Base-by-base conservation (phyloP, 2,113 vertebrate genomes). In the Saccopteryx bilineata region DNA sequence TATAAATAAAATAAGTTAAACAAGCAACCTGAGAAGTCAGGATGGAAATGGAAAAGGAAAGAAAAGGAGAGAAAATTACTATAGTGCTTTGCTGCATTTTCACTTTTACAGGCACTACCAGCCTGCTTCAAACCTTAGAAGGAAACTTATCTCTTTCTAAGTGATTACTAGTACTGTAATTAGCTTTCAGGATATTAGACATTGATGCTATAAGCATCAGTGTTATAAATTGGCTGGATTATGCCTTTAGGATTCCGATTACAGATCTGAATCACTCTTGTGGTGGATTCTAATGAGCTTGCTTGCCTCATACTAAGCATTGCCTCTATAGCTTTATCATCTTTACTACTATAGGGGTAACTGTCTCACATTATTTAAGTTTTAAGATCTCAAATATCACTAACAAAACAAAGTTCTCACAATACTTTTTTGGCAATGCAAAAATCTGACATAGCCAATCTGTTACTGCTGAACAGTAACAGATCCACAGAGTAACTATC, bases 1-100 rank as follows among this genome's bases (percentile, higher is more conserved):
- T 66, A 94, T 94, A 83, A 96, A 94, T 80, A 89, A 90, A 93
- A 87, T 92, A 93, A 95, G 61, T 81, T 75, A 87, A 96, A 66
- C 48, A 95, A 86, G 78, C 71, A 83, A 87, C 39, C 33, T 82
- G 39, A 69, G 81, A 92, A 28, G 63, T 92, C 69, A 88, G 31
- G 33, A 85, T 93, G 85, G 39, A 95, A 95, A 82, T 56, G 14
- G 76, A 69, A 92, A 90, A 26, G 21, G 31, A 69, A 66, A 88
- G 61, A 86, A 85, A 56, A 85, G 65, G 46, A 87, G 48, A 94
- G n/a, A 84, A 82, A 87, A 87, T 15, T 39, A 31, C 46, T 48
- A 9, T 66, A 15, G 48, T 26, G 8, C 28, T 54, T 24, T 65
- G 33, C 33, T 80, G 60, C 65, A 33, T 87, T 66, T 91, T 95